Conservation (phyloP, 2,113 vertebrate genomes). For the Pica pica region DNA sequence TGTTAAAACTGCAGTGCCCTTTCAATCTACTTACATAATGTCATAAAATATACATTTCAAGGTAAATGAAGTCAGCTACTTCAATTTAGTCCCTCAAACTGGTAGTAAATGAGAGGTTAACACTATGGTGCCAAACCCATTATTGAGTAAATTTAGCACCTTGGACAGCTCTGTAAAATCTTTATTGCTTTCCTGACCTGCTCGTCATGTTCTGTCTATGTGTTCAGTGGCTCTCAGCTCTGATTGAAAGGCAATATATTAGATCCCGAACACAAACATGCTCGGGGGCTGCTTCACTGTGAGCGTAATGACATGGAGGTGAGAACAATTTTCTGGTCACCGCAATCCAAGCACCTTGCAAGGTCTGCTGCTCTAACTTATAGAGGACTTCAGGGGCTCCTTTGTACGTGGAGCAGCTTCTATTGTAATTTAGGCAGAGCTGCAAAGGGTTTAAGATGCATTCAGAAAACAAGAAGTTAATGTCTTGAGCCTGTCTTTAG, state of each 20-base stretch:
- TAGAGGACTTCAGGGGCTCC: slow-evolving; percentile 84
- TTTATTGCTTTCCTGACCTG: slow-evolving; percentile 99
- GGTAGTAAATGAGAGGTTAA: slow-evolving; percentile 98
- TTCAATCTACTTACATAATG: slow-evolving; percentile 86
- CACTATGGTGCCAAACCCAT: slow-evolving; percentile 95
- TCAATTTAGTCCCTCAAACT: slow-evolving; percentile 87
- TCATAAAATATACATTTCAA: slow-evolving; percentile 87
- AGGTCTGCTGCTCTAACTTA: slow-evolving; percentile 88
- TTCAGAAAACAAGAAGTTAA: neutral
- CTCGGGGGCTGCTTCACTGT: slow-evolving; percentile 92
- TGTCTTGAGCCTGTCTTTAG: neutral
- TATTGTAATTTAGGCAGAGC: neutral
- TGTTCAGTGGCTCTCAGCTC: slow-evolving; percentile 89
- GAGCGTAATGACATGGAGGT: slow-evolving; percentile 89
- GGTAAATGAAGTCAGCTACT: slow-evolving; percentile 85
- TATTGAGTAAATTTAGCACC: slow-evolving; percentile 99
- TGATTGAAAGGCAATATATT: slow-evolving; percentile 99
- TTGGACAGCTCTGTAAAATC: slow-evolving; percentile 98
- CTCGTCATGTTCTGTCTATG: slow-evolving; percentile 94
- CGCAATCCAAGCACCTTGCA: slow-evolving; percentile 90
- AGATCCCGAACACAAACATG: slow-evolving; percentile 95
- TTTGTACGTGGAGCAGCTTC: slow-evolving; percentile 53
- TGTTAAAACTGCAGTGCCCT: slow-evolving; percentile 81
- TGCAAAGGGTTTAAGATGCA: neutral
- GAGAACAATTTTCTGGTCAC: slow-evolving; percentile 98